Evolutionary conservation across 2,113 vertebrate species (phyloP), one percentile per base, ranked within the genome.

Genomic region (Columba livia): DNA sequence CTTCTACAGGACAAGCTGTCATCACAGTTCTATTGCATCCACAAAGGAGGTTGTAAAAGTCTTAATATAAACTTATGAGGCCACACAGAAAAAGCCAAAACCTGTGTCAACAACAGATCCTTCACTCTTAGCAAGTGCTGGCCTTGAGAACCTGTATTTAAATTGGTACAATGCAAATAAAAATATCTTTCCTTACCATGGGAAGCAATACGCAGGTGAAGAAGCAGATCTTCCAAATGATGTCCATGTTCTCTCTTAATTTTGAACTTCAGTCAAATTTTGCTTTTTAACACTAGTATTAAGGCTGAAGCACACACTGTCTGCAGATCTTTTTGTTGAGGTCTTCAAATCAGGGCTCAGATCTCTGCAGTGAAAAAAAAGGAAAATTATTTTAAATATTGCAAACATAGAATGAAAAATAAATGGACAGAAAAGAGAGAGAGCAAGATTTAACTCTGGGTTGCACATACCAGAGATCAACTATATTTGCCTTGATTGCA

Each of bases 241-340:
- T 11, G 36, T 75, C 65, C 97, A 97, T 97, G 40, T 94, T 96
- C 57, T 16, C 53, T 58, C 73, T 23, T 29, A 7, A 40, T 84
- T 90, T 72, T 31, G 42, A 36, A 29, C 28, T 28, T 24, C 2
- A 66, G 36, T 67, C 28, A 71, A 50, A 53, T 77, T 89, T 48
- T 87, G 13, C 9, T 66, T 13, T 2, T 91, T 40, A 65, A 50
- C 11, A 15, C 28, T 47, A 20, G 36, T 78, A 29, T 62, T 48
- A 48, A 19, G 50, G 24, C 38, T 78, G 72, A 80, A 84, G 66
- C 23, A 67, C 53, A 42, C 12, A 0, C 5, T 53, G 18, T 48
- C 44, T 72, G 70, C 21, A 62, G 82, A 25, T 79, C 44, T 89
- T 71, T 6, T 40, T 8, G 7, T 14, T 17, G 50, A 53, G 16